phyloP scores from a whole-genome alignment of 2,797 vertebrate species.

The Eremophila alpestris region DNA sequence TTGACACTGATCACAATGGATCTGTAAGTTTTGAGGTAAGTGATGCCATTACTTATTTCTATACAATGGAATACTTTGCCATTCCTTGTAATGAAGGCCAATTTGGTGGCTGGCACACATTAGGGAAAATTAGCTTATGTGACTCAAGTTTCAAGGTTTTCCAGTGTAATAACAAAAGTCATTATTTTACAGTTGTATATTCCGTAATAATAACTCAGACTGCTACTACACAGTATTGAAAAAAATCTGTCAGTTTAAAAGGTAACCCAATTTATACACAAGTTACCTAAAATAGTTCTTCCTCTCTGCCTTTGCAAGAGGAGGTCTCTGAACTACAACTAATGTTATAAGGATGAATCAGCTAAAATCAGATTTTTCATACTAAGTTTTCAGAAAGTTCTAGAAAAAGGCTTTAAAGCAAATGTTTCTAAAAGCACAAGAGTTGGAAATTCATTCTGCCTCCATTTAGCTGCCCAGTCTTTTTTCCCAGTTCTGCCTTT shows the following conservation, averaged over 20 bases:
- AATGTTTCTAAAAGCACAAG: background rate
- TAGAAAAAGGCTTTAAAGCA: background rate
- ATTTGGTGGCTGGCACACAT: background rate
- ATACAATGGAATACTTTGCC: background rate
- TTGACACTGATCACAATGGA: slow-evolving; percentile 97
- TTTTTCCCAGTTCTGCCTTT: background rate
- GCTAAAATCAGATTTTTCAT: background rate
- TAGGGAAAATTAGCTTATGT: background rate
- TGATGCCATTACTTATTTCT: background rate
- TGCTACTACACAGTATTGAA: background rate
- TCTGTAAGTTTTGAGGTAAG: slow-evolving; percentile 98
- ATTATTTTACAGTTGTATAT: background rate
- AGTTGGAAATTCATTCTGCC: background rate
- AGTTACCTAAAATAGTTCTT: background rate
- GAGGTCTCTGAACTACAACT: background rate
- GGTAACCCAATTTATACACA: background rate
- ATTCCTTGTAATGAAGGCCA: background rate
- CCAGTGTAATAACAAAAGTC: background rate
- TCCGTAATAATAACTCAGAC: background rate
- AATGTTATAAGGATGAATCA: background rate
- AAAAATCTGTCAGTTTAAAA: background rate
- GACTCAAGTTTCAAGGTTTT: background rate
- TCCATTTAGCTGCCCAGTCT: background rate
- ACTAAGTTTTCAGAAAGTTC: background rate
- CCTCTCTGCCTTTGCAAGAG: background rate